A percentile compares a stretch with the other conserved stretches of the same genome.
Conservation (phyloP, 2,113 vertebrate species). For the Pogonocichla stellata region DNA sequence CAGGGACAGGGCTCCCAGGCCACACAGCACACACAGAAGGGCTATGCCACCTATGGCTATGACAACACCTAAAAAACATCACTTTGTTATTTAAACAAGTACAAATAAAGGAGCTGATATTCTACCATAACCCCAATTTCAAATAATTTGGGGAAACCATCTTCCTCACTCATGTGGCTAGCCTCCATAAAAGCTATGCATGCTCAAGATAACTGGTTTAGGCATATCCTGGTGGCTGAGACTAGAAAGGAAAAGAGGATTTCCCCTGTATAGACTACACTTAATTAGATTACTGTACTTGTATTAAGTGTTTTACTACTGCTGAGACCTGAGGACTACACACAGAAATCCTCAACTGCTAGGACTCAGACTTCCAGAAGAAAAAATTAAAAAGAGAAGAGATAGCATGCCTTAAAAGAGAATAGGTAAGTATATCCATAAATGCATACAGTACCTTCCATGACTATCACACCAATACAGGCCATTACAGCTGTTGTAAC, state of each 20-base stretch:
- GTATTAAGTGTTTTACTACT: neutral
- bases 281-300: constrained; percentile 8
- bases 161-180: neutral
- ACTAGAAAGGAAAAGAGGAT: neutral
- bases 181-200: neutral
- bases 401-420: neutral
- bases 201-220: constrained; percentile 5
- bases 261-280: neutral
- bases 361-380: neutral
- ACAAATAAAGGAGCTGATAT: neutral
- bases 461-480: constrained; percentile 78
- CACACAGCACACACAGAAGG: constrained; percentile 81
- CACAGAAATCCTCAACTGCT: neutral
- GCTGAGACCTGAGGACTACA: neutral
- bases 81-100: neutral
- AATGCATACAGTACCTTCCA: constrained; percentile 80
- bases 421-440: neutral
- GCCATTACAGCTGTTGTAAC: constrained; percentile 75
- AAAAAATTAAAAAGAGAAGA: neutral
- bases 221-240: neutral
- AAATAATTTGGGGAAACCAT: neutral
- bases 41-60: constrained; percentile 76
- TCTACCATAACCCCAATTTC: neutral
- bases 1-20: constrained; percentile 77
- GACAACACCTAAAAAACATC: constrained; percentile 72